Evolutionary conservation across 1,140 invertebrate species (phyloP), one percentile per base, ranked within the genome.

Genomic region (Pollicipes pollicipes): DNA sequence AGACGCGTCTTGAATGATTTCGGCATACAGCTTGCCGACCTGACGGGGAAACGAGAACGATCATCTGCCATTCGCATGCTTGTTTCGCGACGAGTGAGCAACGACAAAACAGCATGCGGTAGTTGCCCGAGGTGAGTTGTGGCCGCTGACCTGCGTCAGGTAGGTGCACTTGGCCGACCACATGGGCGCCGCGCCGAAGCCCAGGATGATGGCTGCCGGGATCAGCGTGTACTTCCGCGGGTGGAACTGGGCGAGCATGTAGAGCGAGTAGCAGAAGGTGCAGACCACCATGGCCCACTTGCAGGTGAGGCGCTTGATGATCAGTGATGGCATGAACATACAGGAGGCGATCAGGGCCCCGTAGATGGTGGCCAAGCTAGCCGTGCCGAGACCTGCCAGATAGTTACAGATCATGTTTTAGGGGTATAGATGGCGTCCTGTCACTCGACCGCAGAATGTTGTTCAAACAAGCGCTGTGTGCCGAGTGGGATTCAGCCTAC

Each of bases 151-250:
- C 76, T 97, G 91, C 0, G 94, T 97, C 10, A 98, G 82, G 78
- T 98, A 98, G 0, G 91, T 93, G 69, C 93, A 94, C 79, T 97
- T 93, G 4, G 95, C 91, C 0, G 93, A 90, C 95, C 95, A 98
- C 85, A 97, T 90, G 58, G 93, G 94, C 0, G 94, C 93, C 1
- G 93, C 94, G 0, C 92, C 93, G 30, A 96, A 80, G 73, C 95
- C 95, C n/a, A 91, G 83, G 27, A 90, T 75, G n/a, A 84, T 87
- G 6, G 94, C 92, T 27, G 92, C 89, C 0, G 94, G 94, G n/a
- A 96, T 88, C 30, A 98, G 83, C 1, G 93, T 94, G 77, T 90
- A 92, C 80, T 91, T 93, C 70, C 83, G 83, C 0, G 93, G 91
- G 76, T 92, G 90, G 76, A 97, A 94, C 81, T 98, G 95, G 3